phyloP scores from a whole-genome alignment of 2,113 vertebrate genomes.

The Geothlypis trichas region DNA sequence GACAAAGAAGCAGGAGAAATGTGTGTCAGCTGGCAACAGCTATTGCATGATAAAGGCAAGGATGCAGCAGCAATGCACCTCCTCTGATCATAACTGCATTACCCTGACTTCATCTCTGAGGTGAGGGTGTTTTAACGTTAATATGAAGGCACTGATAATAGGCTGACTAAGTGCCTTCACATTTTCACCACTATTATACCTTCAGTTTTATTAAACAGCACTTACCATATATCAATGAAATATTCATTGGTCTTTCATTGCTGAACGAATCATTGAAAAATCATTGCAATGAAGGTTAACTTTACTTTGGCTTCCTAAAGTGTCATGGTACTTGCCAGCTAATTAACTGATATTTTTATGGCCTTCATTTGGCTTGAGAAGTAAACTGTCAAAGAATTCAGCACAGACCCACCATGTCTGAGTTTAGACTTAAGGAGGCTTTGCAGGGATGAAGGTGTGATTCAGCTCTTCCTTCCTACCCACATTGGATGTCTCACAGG shows the following conservation, averaged over 20 bases:
- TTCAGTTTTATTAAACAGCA: conserved; percentile 77
- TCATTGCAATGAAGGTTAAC: conserved; percentile 68
- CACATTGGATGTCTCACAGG: not conserved
- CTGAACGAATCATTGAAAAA: conserved; percentile 71
- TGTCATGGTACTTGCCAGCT: conserved; percentile 56
- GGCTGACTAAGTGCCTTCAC: conserved; percentile 67
- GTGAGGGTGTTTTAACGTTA: conserved; percentile 48
- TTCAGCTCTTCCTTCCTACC: not conserved
- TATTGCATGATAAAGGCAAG: not conserved
- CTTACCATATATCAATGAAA: conserved; percentile 79
- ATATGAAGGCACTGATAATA: conserved; percentile 65
- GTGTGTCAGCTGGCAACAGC: not conserved
- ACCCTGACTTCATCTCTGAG: conserved; percentile 31
- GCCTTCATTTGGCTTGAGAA: conserved; percentile 65
- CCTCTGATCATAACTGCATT: not conserved
- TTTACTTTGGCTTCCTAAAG: conserved; percentile 70
- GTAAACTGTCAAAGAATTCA: conserved; percentile 55
- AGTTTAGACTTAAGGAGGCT: not conserved
- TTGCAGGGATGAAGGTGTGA: not conserved
- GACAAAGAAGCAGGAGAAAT: not conserved
- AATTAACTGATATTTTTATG: conserved; percentile 72
- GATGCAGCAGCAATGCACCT: not conserved
- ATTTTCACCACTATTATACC: conserved; percentile 71
- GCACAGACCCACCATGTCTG: not conserved
- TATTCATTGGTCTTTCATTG: conserved; percentile 82